Evolutionary conservation across 2,797 vertebrate species (phyloP), one percentile per base, ranked within the genome.

Genomic region (Hippoglossus hippoglossus): DNA sequence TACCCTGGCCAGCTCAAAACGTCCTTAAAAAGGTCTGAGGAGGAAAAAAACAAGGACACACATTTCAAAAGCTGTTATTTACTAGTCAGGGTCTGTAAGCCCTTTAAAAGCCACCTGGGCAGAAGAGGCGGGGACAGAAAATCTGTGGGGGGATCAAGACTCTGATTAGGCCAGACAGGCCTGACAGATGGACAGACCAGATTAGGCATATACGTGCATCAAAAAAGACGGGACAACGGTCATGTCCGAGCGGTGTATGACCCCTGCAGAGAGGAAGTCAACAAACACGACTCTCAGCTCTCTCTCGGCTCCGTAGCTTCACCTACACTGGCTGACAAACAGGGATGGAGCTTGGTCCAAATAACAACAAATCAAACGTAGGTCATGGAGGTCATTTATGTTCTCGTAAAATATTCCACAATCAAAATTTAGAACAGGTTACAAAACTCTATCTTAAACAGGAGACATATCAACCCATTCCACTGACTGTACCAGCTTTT

Each of bases 121-220:
- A 56, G 70, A 73, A 18, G 5, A 73, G 56, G 58, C 58, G 28
- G 9, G 39, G 47, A 31, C 64, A 36, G 46, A 44, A 75, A 81
- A 77, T 80, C 78, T 80, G 69, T 26, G 73, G 64, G 0, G 6
- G 65, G 87, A 80, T 79, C 73, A 82, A 79, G 75, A 76, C 69
- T 79, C 47, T 90, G 89, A 91, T 93, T 81, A 82, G 89, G 72
- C 87, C 78, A 92, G 93, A 93, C 91, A 85, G 78, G 55, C 71
- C 73, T 72, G 87, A 90, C 93, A 95, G 93, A 95, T 94, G 93
- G 93, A 87, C 86, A 83, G 87, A 89, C 63, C 78, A 90, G 93
- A 94, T 94, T 94, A 94, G 87, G 80, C 86, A 84, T 87, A 88
- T 79, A 94, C 88, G 60, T 82, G 86, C 79, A 91, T 91, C 82